These are phyloP conservation scores for Leptestheria dahalacensis DNA, from an alignment of 1,140 invertebrate species.

Conservation along the genomic window DNA sequence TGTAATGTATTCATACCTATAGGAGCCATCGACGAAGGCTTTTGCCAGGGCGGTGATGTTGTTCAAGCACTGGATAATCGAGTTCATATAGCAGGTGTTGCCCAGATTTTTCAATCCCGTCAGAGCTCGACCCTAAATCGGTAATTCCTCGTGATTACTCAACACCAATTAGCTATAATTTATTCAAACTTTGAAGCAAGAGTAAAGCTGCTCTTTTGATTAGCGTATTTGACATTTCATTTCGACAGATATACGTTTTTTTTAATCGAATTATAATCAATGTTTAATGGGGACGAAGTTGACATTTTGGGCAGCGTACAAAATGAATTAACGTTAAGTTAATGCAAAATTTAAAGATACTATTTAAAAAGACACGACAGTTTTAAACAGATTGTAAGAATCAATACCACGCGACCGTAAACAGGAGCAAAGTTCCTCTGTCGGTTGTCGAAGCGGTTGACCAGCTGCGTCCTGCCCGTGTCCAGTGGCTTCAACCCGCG, in stretches of 20 bases:
- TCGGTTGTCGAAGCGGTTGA: constrained; percentile 21
- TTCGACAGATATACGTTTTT: too few relatives aligned
- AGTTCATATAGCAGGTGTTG: constrained; percentile 42
- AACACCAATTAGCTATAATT: too few relatives aligned
- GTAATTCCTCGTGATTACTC: too few relatives aligned
- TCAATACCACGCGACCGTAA: constrained; percentile 38
- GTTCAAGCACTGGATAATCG: constrained; percentile 53
- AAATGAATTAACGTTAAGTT: too few relatives aligned
- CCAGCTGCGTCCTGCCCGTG: not conserved
- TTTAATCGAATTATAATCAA: too few relatives aligned
- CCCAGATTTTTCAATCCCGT: constrained; percentile 39
- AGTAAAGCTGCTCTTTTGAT: too few relatives aligned
- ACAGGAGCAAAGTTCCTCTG: constrained; percentile 43
- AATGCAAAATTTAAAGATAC: too few relatives aligned
- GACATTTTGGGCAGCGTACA: too few relatives aligned
- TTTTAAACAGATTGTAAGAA: constrained; percentile 20
- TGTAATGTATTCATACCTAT: constrained; percentile 27
- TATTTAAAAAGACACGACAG: constrained; percentile 18
- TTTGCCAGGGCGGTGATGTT: constrained; percentile 56
- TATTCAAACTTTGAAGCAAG: too few relatives aligned
- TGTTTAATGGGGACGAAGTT: too few relatives aligned
- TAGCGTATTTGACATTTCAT: too few relatives aligned
- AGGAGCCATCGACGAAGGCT: constrained; percentile 45
- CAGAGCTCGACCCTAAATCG: constrained; percentile 15
- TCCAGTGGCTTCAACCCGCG: constrained; percentile 34